phyloP scores from a whole-genome alignment of 2,797 vertebrate genomes.

The Hybognathus amarus region DNA sequence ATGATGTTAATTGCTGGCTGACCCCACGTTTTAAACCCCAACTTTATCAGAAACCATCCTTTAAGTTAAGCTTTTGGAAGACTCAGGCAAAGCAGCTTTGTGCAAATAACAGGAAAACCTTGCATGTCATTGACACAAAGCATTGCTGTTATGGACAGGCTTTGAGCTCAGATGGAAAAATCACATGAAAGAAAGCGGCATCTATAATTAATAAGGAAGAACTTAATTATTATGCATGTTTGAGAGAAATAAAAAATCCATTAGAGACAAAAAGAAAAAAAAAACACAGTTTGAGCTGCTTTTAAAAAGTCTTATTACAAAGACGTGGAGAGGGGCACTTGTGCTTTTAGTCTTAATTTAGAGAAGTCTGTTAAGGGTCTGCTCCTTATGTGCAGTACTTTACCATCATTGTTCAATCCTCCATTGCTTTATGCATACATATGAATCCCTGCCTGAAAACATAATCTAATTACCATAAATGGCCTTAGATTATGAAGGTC shows the following conservation, averaged over 20 bases:
- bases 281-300: slow-evolving; percentile 72
- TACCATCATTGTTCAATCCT: slow-evolving; percentile 77
- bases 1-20: slow-evolving; percentile 12
- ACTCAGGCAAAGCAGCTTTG: slow-evolving; percentile 39
- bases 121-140: slow-evolving; percentile 65
- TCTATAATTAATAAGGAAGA: slow-evolving; percentile 92
- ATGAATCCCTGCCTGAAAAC: slow-evolving; percentile 88
- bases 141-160: slow-evolving; percentile 66
- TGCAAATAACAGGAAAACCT: slow-evolving; percentile 50
- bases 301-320: slow-evolving; percentile 82
- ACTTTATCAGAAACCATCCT: slow-evolving; percentile 29
- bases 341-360: slow-evolving; percentile 92
- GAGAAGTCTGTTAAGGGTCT: slow-evolving; percentile 86
- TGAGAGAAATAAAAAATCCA: slow-evolving; percentile 94
- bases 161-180: slow-evolving; percentile 74
- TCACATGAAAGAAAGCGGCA: slow-evolving; percentile 82
- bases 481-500: slow-evolving; percentile 84
- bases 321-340: slow-evolving; percentile 71
- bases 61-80: slow-evolving; percentile 43
- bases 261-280: slow-evolving; percentile 82
- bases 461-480: slow-evolving; percentile 96
- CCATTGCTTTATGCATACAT: slow-evolving; percentile 87
- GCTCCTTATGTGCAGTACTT: slow-evolving; percentile 83
- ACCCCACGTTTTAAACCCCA: neutral
- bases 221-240: slow-evolving; percentile 86